phyloP scores from a whole-genome alignment of 2,888 invertebrate species.

The Lysandra coridon region DNA sequence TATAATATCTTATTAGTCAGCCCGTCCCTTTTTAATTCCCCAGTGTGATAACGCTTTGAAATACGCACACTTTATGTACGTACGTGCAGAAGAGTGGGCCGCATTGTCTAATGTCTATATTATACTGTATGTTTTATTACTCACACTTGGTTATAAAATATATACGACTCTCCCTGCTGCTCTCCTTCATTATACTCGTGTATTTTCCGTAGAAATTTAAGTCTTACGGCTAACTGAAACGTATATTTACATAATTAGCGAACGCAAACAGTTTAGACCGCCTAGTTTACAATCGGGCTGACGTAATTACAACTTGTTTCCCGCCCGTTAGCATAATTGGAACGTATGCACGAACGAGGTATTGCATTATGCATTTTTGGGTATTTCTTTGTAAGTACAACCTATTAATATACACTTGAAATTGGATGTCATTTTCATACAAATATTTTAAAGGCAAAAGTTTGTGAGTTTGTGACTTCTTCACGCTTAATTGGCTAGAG shows the following conservation, averaged over 20 bases:
- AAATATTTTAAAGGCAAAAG: no score
- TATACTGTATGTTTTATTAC: no score
- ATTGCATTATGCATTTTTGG: not conserved
- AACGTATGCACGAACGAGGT: conserved; percentile 15
- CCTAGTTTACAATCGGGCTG: conserved; percentile 17
- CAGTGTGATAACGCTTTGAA: no score
- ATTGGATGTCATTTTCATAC: no score
- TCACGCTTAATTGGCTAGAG: no score
- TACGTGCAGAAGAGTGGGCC: no score
- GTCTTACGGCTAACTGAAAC: not conserved
- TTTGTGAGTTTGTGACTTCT: no score
- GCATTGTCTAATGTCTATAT: no score
- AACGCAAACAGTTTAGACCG: conserved; percentile 25
- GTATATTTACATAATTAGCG: conserved; percentile 21
- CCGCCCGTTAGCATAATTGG: conserved; percentile 27
- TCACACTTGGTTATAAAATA: not conserved
- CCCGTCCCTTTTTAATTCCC: no score
- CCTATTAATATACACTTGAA: not conserved
- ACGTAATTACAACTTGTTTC: conserved; percentile 29
- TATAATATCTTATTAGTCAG: no score
- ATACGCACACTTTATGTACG: no score
- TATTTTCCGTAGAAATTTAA: not conserved
- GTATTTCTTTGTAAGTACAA: not conserved
- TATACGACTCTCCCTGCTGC: not conserved
- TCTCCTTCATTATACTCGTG: not conserved